Percentiles rank a stretch among this genome's conserved stretches.
Evolutionary conservation across 2,113 vertebrate genomes (phyloP).

Genomic region (Arizona elegans): DNA sequence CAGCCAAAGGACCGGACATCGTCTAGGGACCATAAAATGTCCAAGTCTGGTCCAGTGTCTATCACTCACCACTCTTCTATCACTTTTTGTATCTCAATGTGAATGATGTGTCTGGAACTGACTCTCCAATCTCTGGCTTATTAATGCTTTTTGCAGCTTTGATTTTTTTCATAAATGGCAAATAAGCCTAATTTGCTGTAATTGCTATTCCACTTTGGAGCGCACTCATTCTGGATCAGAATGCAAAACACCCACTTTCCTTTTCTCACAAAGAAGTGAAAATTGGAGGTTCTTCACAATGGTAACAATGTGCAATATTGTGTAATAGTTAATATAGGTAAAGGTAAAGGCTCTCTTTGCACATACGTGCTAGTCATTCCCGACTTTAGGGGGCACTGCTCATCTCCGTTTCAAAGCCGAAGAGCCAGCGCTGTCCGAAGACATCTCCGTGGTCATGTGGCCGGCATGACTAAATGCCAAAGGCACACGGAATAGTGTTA

Average conservation of each 20-base stretch:
- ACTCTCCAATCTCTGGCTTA: neutral
- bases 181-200: neutral
- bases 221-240: neutral
- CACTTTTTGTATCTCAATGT: neutral
- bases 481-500: too few relatives aligned
- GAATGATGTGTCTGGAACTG: neutral
- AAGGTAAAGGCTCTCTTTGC: too few relatives aligned
- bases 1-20: too few relatives aligned
- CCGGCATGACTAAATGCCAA: too few relatives aligned
- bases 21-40: neutral
- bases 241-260: neutral
- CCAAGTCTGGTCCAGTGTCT: neutral
- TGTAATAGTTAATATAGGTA: too few relatives aligned
- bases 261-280: neutral
- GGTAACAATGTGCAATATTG: neutral
- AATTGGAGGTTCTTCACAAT: accelerated
- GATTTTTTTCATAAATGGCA: neutral
- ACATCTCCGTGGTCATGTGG: too few relatives aligned
- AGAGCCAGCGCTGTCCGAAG: too few relatives aligned
- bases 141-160: neutral
- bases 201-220: neutral
- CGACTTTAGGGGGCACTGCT: too few relatives aligned
- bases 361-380: too few relatives aligned
- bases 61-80: neutral
- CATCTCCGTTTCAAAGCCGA: too few relatives aligned